phyloP scores from a whole-genome alignment of 2,797 vertebrate species.

The Crypturellus tataupa region DNA sequence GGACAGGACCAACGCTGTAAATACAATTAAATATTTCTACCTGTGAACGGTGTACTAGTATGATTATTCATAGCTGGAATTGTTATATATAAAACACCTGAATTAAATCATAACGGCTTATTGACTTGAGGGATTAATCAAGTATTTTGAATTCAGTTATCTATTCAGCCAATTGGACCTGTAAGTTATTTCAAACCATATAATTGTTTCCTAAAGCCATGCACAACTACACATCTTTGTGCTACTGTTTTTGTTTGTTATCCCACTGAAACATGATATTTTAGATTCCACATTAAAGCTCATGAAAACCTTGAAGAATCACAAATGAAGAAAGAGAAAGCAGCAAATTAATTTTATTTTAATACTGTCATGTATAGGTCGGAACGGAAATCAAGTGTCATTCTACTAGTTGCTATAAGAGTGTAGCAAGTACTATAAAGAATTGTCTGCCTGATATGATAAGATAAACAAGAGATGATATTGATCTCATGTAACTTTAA shows the following conservation, averaged over 20 bases:
- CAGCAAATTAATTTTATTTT: slow-evolving; percentile 1
- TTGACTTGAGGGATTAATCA: background rate
- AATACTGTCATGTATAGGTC: background rate
- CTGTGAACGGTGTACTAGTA: background rate
- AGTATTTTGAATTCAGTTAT: background rate
- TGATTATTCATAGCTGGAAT: background rate
- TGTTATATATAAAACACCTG: background rate
- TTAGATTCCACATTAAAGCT: background rate
- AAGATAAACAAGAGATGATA: background rate
- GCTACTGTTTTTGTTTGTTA: background rate
- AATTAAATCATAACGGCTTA: background rate
- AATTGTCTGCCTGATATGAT: background rate
- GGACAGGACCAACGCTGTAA: background rate
- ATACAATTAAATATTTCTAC: background rate
- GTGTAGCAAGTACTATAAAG: background rate
- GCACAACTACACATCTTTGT: background rate
- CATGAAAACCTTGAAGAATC: slow-evolving; percentile 4
- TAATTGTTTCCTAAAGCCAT: background rate
- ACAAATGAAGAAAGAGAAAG: background rate
- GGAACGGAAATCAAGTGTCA: background rate
- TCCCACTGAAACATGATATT: background rate
- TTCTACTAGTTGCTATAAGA: background rate
- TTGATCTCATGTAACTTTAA: background rate
- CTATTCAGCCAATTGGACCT: background rate
- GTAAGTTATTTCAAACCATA: background rate